phyloP scores from a whole-genome alignment of 2,113 vertebrate genomes.

The Callipepla californica region DNA sequence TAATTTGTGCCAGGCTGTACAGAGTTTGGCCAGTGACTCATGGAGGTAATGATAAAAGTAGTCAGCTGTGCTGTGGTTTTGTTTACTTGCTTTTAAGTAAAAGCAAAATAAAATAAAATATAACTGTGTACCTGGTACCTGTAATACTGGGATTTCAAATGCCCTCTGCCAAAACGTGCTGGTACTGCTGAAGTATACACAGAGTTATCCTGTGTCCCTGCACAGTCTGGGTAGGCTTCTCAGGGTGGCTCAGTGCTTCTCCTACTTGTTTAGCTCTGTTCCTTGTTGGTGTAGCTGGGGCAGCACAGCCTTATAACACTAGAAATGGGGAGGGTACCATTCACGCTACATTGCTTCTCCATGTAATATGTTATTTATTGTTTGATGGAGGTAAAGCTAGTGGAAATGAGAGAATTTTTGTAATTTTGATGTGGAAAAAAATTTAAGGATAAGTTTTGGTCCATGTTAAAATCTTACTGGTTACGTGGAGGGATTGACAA shows the following conservation, averaged over 20 bases:
- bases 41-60: neutral
- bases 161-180: neutral
- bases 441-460: neutral
- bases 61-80: neutral
- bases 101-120: neutral
- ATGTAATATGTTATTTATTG: accelerated
- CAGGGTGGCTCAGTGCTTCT: neutral
- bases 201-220: too few relatives aligned
- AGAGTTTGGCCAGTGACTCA: neutral
- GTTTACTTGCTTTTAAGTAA: neutral
- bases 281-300: neutral
- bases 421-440: neutral
- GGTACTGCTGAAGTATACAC: neutral
- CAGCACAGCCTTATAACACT: accelerated
- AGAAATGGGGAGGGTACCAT: too few relatives aligned
- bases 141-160: neutral
- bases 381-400: neutral
- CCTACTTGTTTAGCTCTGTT: neutral
- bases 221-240: neutral
- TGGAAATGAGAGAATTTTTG: neutral
- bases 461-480: neutral
- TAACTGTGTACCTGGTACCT: neutral
- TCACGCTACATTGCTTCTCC: neutral
- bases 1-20: neutral
- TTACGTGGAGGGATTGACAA: neutral